phyloP scores from a whole-genome alignment of 2,888 invertebrate genomes.

The Calameuta idolon region DNA sequence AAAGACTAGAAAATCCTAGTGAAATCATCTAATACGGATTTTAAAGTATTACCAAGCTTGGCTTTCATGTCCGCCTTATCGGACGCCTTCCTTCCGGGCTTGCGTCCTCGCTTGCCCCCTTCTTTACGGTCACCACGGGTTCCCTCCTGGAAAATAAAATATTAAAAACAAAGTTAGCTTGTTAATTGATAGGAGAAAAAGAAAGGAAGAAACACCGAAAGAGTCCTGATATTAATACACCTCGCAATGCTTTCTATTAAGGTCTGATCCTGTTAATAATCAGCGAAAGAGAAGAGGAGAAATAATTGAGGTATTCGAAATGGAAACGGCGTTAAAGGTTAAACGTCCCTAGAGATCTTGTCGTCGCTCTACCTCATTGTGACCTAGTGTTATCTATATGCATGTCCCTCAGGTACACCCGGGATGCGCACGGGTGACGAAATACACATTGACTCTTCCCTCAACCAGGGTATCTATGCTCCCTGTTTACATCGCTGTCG shows the following conservation, averaged over 20 bases:
- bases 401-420: constrained; percentile 27
- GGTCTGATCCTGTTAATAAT: background rate
- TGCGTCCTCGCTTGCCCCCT: constrained; percentile 87
- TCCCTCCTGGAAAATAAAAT: constrained; percentile 66
- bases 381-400: constrained; percentile 46
- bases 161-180: background rate
- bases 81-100: constrained; percentile 86
- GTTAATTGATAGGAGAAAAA: background rate
- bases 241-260: background rate
- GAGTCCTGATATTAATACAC: background rate
- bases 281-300: background rate
- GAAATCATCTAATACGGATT: background rate
- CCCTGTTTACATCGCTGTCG: constrained; percentile 52
- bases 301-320: background rate
- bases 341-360: constrained; percentile 40
- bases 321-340: constrained; percentile 41
- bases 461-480: constrained; percentile 26
- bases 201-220: background rate
- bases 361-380: constrained; percentile 21
- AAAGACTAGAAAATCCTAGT: background rate
- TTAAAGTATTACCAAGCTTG: constrained; percentile 79
- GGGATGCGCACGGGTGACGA: constrained; percentile 46
- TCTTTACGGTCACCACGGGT: constrained; percentile 78
- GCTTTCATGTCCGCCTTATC: constrained; percentile 95
- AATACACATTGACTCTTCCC: constrained; percentile 51